Evolutionary conservation across 2,113 vertebrate species (phyloP), one percentile per base, ranked within the genome.

Genomic region (Brevimyrus niger): DNA sequence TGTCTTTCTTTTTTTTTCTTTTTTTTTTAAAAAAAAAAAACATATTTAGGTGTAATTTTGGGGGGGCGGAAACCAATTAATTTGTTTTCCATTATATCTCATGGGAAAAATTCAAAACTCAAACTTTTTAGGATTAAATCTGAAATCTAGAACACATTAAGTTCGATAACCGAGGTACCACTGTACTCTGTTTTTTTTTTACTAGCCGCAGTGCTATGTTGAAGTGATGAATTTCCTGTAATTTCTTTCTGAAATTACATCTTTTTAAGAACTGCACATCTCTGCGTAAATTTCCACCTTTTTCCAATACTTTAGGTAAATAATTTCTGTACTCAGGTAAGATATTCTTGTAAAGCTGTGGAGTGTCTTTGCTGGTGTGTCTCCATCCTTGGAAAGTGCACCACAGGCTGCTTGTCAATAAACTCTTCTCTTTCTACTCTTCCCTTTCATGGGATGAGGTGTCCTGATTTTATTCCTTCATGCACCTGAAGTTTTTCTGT

Each of bases 401-500:
- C 27, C 69, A 19, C 38, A 15, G 61, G 23, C 65, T 53, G 80
- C 65, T 65, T 51, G 48, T 87, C 89, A 87, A 89, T 89, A 87
- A 89, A 87, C 48, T 87, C 55, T 19, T 44, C 55, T 46, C 15
- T 86, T 44, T 47, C 83, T 69, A 19, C 65, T 47, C 48, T 87
- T 46, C 31, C 47, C 61, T 87, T 80, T 44, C 19, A 76, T n/a
- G 23, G 58, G 46, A 9, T 76, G 11, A 46, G 46, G 19, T 86
- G 53, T 87, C 85, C 65, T 80, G 61, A 87, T 89, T 87, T 69
- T n/a, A 19, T 89, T 51, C 87, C 61, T 48, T 21, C n/a, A 10
- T 27, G 19, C 23, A 31, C 15, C 31, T 50, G 13, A 46, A 13
- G 23, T 58, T 31, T 85, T 85, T 85, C 50, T 50, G 15, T 46